Percentiles rank a stretch among this genome's conserved stretches.
Conservation (phyloP, 2,797 vertebrate species). For the Pseudochirops corinnae region DNA sequence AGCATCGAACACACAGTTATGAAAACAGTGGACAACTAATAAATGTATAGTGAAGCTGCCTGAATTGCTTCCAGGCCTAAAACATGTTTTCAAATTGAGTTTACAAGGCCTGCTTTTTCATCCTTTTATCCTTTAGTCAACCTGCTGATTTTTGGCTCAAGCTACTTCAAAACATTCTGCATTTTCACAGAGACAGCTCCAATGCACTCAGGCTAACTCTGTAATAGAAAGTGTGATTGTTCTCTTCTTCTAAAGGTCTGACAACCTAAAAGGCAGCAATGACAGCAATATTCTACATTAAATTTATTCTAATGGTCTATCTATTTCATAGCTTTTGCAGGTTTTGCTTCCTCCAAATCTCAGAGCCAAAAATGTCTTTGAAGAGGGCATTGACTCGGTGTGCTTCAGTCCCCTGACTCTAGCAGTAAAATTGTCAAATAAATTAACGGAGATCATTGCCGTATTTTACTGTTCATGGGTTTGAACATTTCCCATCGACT, state of each 20-base stretch:
- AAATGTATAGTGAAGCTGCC: not conserved
- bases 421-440: constrained; percentile 57
- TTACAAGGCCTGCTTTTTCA: not conserved
- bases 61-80: not conserved
- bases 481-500: not conserved
- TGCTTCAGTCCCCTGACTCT: constrained; percentile 46
- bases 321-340: constrained; percentile 3
- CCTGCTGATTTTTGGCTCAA: not conserved
- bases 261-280: not conserved
- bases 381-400: constrained; percentile 16
- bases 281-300: not conserved
- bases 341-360: constrained; percentile 18
- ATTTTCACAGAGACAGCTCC: not conserved
- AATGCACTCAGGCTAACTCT: not conserved
- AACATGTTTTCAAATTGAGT: not conserved
- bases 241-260: not conserved
- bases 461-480: constrained; percentile 29
- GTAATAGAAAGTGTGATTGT: not conserved
- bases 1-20: not conserved
- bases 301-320: constrained; percentile 9
- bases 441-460: constrained; percentile 45
- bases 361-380: not conserved
- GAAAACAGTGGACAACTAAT: not conserved
- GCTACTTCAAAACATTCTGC: not conserved
- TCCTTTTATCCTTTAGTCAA: not conserved